Evolutionary conservation across 2,888 invertebrate genomes (phyloP).

Genomic region (Drosophila kanekoi): DNA sequence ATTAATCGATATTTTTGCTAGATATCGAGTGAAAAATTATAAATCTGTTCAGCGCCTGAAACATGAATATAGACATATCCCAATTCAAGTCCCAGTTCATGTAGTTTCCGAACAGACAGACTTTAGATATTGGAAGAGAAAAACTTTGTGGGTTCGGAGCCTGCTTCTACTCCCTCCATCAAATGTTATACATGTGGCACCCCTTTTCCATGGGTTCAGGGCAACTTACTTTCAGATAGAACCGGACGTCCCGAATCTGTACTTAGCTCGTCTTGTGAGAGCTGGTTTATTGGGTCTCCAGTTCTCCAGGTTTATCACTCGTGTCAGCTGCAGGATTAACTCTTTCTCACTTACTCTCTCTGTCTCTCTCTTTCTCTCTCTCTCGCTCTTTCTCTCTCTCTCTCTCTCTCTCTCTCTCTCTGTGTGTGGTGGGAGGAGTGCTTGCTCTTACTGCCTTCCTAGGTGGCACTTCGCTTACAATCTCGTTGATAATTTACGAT

Average conservation of each 20-base stretch:
- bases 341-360: neutral
- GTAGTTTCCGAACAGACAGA: no score
- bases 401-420: neutral
- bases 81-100: no score
- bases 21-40: no score
- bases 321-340: slow-evolving; percentile 1
- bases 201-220: no score
- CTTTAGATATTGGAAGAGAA: no score
- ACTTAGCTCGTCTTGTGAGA: neutral
- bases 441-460: slow-evolving; percentile 8
- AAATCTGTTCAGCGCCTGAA: no score
- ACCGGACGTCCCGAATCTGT: neutral
- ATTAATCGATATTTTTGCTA: no score
- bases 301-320: slow-evolving; percentile 5
- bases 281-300: neutral
- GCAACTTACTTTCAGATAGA: slow-evolving; percentile 5
- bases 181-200: no score
- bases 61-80: no score
- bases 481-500: slow-evolving; percentile 26
- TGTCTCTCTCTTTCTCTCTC: neutral
- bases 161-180: no score
- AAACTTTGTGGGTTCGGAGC: no score
- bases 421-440: neutral
- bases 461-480: slow-evolving; percentile 20
- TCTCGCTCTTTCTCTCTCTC: neutral